These are phyloP conservation scores for Artibeus lituratus DNA, from an alignment of 2,797 vertebrate species.

Conservation along the genomic window DNA sequence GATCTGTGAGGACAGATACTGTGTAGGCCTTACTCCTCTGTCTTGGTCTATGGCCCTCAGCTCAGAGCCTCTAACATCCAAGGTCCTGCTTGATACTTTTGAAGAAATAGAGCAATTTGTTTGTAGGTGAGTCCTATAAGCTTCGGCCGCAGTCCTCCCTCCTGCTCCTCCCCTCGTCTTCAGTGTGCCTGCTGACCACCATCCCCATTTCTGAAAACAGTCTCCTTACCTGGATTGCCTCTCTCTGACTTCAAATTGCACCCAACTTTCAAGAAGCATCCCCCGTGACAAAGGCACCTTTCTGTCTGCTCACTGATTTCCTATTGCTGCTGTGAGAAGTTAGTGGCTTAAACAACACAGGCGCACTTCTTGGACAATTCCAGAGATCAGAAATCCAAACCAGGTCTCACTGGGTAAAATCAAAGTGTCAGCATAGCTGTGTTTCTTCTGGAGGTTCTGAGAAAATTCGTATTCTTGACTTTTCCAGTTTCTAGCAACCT, in stretches of 20 bases:
- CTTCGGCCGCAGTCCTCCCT: background rate
- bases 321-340: background rate
- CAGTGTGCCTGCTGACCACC: background rate
- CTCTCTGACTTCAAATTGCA: background rate
- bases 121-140: background rate
- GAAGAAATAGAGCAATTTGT: background rate
- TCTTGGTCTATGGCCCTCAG: background rate
- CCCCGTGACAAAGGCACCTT: background rate
- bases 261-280: background rate
- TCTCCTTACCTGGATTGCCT: background rate
- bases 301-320: background rate
- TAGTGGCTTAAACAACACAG: background rate
- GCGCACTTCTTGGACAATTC: background rate
- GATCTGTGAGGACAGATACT: background rate
- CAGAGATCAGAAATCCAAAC: background rate
- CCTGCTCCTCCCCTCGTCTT: background rate
- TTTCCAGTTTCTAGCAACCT: background rate
- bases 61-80: background rate
- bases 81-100: background rate
- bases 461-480: background rate
- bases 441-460: background rate
- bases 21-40: background rate
- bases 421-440: background rate
- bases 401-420: background rate
- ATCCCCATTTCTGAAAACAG: background rate